Base-by-base conservation (phyloP, 2,888 invertebrate species). In the Caprella mutica region DNA sequence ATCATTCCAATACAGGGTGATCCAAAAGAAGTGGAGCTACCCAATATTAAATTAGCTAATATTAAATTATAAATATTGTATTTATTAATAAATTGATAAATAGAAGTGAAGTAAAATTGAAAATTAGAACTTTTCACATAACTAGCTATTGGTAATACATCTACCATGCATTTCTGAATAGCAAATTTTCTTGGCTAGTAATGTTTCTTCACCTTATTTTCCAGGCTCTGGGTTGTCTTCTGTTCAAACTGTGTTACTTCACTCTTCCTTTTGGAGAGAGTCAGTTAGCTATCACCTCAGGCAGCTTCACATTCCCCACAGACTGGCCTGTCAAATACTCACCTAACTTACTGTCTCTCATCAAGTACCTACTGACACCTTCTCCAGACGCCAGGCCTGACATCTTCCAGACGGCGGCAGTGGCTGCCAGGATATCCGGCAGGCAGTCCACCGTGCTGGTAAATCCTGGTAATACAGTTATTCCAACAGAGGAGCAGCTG, bases 201-300 rank as follows among this genome's bases (percentile, higher is more conserved):
- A n/a, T n/a, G n/a, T n/a, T n/a, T n/a, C n/a, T n/a, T n/a, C n/a
- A n/a, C n/a, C n/a, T 50, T 48, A 24, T 35, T 17, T 58, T 30
- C 43, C 72, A 84, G 84, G 90, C 91, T 24, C 73, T 92, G 57
- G 91, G 91, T 52, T 90, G 90, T 75, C 76, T 91, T 69, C 76
- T 91, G 50, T 91, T 88, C 73, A 88, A 89, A 72, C 77, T 93
- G 67, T 90, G 89, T 74, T 93, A 85, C 75, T 91, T 91, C 73
- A 79, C 83, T 35, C 77, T 90, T 69, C 92, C 91, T 52, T 92
- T 92, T 73, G 91, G 88, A 29, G 92, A 93, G 73, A 89, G 88
- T 70, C 83, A 86, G n/a, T 75, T 92, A 67, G 91, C 92, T 52
- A 92, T 93, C 70, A 89, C 90, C 73, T 87, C 85, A 72, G 90